phyloP scores from a whole-genome alignment of 2,888 invertebrate species.

The Acronicta psi region DNA sequence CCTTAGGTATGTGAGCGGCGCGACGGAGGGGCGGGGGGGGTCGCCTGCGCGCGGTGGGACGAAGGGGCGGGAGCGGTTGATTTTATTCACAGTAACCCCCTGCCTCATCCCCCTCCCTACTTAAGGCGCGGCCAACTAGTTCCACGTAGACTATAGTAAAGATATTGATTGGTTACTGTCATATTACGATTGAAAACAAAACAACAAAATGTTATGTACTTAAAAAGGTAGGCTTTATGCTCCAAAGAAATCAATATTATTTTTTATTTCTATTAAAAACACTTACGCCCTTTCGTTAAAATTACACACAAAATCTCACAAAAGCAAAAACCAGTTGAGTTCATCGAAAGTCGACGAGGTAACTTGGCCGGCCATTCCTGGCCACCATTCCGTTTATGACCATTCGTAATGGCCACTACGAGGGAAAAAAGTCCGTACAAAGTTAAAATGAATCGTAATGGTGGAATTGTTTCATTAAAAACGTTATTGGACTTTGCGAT shows the following conservation, averaged over 20 bases:
- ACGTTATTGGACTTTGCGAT: slow-evolving; percentile 54
- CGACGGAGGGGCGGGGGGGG: too few relatives aligned
- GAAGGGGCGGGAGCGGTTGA: too few relatives aligned
- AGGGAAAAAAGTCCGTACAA: slow-evolving; percentile 68
- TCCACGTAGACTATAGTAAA: too few relatives aligned
- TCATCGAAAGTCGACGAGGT: slow-evolving; percentile 73
- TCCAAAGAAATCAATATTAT: too few relatives aligned
- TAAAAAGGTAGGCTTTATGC: too few relatives aligned
- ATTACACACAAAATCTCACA: slow-evolving; percentile 23
- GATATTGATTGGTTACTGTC: too few relatives aligned
- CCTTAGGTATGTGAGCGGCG: too few relatives aligned
- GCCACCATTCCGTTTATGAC: slow-evolving; percentile 76
- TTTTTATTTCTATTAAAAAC: too few relatives aligned
- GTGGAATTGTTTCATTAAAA: slow-evolving; percentile 75
- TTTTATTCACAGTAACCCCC: too few relatives aligned
- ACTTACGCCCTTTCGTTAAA: neutral
- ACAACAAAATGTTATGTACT: neutral
- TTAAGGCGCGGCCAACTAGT: too few relatives aligned
- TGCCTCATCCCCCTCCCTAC: too few relatives aligned
- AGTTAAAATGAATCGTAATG: slow-evolving; percentile 65
- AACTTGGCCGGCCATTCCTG: slow-evolving; percentile 70
- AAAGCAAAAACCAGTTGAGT: slow-evolving; percentile 43
- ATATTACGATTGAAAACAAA: neutral
- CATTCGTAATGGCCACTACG: slow-evolving; percentile 72
- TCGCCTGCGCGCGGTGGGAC: too few relatives aligned